Conservation (phyloP, 1,140 invertebrate species). For the Triops cancriformis region DNA sequence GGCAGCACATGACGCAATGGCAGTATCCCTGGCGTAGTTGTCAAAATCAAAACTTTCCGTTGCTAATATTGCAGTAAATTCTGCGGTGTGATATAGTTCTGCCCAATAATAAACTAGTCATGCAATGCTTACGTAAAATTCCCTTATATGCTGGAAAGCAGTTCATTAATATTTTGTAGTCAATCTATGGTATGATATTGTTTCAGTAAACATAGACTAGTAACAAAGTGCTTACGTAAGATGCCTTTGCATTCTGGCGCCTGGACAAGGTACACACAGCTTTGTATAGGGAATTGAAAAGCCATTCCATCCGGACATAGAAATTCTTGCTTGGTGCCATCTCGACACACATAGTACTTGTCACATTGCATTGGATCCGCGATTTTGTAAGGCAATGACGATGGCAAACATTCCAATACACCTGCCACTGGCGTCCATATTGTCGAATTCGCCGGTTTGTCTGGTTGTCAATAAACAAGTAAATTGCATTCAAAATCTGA, state of each 20-base stretch:
- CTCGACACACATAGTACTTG: constrained; percentile 24
- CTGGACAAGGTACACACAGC: constrained; percentile 5
- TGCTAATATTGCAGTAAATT: too few relatives aligned
- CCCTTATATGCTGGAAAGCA: too few relatives aligned
- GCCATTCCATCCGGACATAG: constrained; percentile 22
- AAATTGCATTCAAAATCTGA: neutral
- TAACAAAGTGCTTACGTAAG: constrained; percentile 14
- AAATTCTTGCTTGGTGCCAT: constrained; percentile 16
- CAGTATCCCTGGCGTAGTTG: too few relatives aligned
- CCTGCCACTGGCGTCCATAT: neutral
- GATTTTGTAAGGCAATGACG: neutral
- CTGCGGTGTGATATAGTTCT: too few relatives aligned
- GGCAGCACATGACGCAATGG: too few relatives aligned
- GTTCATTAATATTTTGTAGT: constrained; percentile 8
- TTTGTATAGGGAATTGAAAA: constrained; percentile 21
- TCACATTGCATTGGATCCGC: constrained; percentile 21
- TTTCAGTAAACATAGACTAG: too few relatives aligned
- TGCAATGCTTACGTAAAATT: too few relatives aligned
- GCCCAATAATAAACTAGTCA: too few relatives aligned
- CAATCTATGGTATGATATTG: too few relatives aligned
- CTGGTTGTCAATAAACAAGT: neutral
- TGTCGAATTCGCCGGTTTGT: neutral
- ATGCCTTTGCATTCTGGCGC: constrained; percentile 1
- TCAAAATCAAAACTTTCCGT: too few relatives aligned
- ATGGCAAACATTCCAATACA: neutral